These are phyloP conservation scores for Pithys albifrons DNA, from an alignment of 2,113 vertebrate species.

Conservation along the genomic window DNA sequence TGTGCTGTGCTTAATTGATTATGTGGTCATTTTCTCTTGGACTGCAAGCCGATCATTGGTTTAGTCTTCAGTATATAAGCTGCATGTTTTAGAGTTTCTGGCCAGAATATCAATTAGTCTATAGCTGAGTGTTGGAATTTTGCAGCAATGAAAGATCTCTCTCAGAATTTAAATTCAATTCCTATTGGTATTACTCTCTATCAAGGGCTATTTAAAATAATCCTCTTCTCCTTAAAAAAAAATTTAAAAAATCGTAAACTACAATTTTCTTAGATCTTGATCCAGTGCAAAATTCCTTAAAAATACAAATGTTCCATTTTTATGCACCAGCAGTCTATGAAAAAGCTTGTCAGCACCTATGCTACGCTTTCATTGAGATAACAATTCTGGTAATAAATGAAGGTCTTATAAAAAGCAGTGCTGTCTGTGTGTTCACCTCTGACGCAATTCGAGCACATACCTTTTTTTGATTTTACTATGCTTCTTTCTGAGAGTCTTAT, in stretches of 20 bases:
- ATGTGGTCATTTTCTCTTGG: not conserved
- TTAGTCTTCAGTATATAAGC: not conserved
- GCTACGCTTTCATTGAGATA: not conserved
- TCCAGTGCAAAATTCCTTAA: not conserved
- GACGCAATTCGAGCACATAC: not conserved
- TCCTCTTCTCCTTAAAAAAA: not conserved
- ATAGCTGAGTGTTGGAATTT: not conserved
- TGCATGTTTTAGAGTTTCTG: not conserved
- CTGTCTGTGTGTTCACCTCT: not conserved
- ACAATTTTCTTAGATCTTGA: not conserved
- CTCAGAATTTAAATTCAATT: not conserved
- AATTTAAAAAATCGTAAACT: not conserved
- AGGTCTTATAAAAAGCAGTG: not conserved
- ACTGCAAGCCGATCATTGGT: not conserved
- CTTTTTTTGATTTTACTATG: not conserved
- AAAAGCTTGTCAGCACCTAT: not conserved
- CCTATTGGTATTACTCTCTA: not conserved
- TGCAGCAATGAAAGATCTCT: not conserved
- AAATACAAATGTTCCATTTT: not conserved
- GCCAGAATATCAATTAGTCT: not conserved
- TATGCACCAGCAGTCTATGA: not conserved
- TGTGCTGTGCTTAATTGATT: not conserved
- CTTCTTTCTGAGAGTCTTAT: not conserved
- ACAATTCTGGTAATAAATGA: not conserved
- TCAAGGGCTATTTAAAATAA: not conserved